These are phyloP conservation scores for Drosophila mayaguana DNA, from an alignment of 2,888 invertebrate species.

Conservation along the genomic window DNA sequence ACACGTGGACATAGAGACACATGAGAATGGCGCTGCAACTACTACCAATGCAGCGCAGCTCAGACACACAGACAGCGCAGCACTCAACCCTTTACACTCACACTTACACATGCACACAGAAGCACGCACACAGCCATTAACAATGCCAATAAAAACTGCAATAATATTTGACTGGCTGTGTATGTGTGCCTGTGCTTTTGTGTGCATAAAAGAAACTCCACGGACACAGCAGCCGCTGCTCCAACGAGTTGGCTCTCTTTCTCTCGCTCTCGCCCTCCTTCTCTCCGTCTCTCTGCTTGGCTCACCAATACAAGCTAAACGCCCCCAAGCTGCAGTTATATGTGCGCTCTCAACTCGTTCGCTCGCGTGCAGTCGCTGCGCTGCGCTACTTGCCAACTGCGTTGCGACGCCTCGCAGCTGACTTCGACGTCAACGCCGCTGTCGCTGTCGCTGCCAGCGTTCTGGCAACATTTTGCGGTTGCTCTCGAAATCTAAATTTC, in stretches of 20 bases:
- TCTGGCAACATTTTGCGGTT: conserved; percentile 55
- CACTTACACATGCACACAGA: conserved; percentile 11
- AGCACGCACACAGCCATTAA: conserved; percentile 28
- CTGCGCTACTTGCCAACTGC: conserved; percentile 19
- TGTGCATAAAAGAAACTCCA: conserved; percentile 58
- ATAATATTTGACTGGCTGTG: conserved; percentile 32
- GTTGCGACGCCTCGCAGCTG: conserved; percentile 4
- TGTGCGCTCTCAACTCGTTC: conserved; percentile 44
- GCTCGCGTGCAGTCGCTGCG: conserved; percentile 41
- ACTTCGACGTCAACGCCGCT: conserved; percentile 5
- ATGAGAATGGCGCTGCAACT: conserved; percentile 30
- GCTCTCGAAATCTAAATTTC: conserved; percentile 81
- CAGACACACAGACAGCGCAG: conserved; percentile 29
- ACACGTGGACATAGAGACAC: conserved; percentile 2
- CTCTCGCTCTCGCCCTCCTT: conserved; percentile 3
- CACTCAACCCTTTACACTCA: conserved; percentile 57
- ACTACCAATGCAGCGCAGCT: conserved; percentile 47
- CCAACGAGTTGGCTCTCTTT: conserved; percentile 39
- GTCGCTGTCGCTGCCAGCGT: conserved; percentile 20
- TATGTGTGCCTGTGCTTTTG: conserved; percentile 17
- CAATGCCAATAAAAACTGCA: conserved; percentile 62
- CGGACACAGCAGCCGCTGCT: conserved; percentile 56
- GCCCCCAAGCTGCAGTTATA: conserved; percentile 50
- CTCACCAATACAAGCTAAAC: conserved; percentile 52
- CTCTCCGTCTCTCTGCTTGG: background rate